Base-by-base conservation (phyloP, 1,140 invertebrate genomes). In the Doryteuthis pealeii region DNA sequence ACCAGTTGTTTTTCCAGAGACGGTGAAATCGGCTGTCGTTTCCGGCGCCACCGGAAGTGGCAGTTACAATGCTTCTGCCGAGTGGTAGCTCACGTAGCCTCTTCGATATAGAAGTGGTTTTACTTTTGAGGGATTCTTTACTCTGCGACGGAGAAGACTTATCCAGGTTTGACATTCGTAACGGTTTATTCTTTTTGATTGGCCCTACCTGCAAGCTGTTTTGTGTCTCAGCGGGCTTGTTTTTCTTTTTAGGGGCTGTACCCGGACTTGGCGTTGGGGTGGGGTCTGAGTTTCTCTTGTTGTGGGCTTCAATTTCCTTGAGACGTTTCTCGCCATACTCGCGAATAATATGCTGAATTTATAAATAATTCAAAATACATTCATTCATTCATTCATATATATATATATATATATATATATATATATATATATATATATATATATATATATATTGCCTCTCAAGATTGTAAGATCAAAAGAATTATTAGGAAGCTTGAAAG, bases 281-380 rank as follows among this genome's bases (percentile, higher is more conserved):
- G 6, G 66, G 32, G 30, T 32, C 32, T 5, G 32, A 33, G 26
- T 26, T 68, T 31, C 30, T 68, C 31, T 68, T 68, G 28, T 33
- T 31, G 6, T 85, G 81, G 43, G 82, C 78, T 74, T 83, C 82
- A 43, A 84, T 82, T 73, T 85, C 80, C 66, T 82, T 76, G 14
- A 85, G 76, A 28, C 84, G 74, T 69, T 79, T 76, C 66, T 85
- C 81, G 35, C 83, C 84, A 75, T 85, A 85, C 54, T 83, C 81
- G 54, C 84, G 74, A 28, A 85, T 85, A 40, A 85, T 84, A 66
- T 79, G 79, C 84, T 85, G 78, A 69, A 80, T n/a, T 40, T 22
- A 30, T n/a, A 43, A n/a, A 74, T 31, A 70, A 32, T 71, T 62
- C 71, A 66, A 58, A 49, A 72, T 58, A 58, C 6, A 58, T 58